Base-by-base conservation (phyloP, 2,113 vertebrate genomes). In the Noturus placidus region DNA sequence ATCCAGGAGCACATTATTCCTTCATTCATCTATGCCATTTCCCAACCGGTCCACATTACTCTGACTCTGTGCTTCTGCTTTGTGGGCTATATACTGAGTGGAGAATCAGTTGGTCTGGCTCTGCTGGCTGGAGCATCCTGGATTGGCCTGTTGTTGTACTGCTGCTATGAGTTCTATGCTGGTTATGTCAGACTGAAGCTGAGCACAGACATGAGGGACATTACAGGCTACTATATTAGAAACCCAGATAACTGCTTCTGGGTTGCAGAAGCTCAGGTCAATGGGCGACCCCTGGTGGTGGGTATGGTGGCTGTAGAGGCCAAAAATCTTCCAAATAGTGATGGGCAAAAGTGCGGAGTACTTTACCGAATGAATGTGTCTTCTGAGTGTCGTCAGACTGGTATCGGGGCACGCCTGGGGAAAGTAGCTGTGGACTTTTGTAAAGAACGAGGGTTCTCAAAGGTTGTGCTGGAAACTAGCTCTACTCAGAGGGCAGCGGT, bases 331-430 rank as follows among this genome's bases (percentile, higher is more conserved):
- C 76, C 42, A 33, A 80, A 67, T 13, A 56, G 65, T 10, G 42
- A 59, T 3, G 72, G 82, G 30, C 85, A 92, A 74, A 91, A 46
- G 57, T 82, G 88, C 1, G 94, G 93, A 4, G 93, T 94, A 86
- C 42, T 95, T 35, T 90, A 92, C 82, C 87, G 93, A n/a, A 94
- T 96, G 94, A 91, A 89, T 3, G 91, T 95, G 70, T 94, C 27
- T 0, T 85, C 92, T 0, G n/a, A 35, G n/a, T 92, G 84, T 79
- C 93, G 95, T 46, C 90, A 93, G 1, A 35, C 57, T 22, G 94
- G 94, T n/a, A 86, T 96, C 5, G 95, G 94, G 30, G 25, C 4
- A 0, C 89, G 38, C 54, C 8, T 95, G 89, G 10, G 87, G 35
- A 91, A 93, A 86, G 92, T 87, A 0, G 94, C 88, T 1, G 25